Conservation (phyloP, 1,140 invertebrate species). For the Formica selysi region DNA sequence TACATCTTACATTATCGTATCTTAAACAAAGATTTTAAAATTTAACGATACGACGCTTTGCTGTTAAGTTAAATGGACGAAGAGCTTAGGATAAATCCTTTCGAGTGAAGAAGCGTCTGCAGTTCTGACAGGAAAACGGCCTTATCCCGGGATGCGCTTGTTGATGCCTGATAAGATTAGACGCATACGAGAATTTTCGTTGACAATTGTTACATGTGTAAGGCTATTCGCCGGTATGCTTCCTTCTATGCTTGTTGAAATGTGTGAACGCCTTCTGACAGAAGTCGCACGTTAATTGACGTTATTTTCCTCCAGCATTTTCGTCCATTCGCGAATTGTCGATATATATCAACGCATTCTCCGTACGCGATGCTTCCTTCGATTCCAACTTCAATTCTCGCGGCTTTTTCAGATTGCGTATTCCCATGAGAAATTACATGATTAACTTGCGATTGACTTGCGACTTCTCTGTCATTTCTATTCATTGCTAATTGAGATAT, state of each 20-base stretch:
- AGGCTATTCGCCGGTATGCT: conserved; percentile 93
- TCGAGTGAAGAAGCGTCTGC: conserved; percentile 5
- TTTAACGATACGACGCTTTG: background rate
- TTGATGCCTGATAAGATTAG: conserved; percentile 42
- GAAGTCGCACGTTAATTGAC: conserved; percentile 30
- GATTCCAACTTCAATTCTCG: background rate
- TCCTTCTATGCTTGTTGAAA: conserved; percentile 85
- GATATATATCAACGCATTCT: background rate
- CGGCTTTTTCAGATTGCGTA: background rate
- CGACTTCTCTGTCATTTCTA: background rate
- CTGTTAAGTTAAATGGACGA: background rate
- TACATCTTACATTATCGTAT: background rate
- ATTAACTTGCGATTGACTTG: background rate
- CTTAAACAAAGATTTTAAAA: background rate
- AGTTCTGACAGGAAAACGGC: conserved; percentile 24
- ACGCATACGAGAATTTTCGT: conserved; percentile 16
- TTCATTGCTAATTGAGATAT: background rate
- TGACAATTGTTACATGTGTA: conserved; percentile 90
- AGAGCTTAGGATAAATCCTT: conserved; percentile 6
- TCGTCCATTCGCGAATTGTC: background rate
- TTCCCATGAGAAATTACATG: background rate
- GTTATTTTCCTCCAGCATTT: background rate
- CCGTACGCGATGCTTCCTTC: background rate
- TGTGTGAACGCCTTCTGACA: conserved; percentile 37
- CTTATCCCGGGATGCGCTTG: conserved; percentile 12